Conservation (phyloP, 2,113 vertebrate genomes). For the Tychaedon coryphoeus region DNA sequence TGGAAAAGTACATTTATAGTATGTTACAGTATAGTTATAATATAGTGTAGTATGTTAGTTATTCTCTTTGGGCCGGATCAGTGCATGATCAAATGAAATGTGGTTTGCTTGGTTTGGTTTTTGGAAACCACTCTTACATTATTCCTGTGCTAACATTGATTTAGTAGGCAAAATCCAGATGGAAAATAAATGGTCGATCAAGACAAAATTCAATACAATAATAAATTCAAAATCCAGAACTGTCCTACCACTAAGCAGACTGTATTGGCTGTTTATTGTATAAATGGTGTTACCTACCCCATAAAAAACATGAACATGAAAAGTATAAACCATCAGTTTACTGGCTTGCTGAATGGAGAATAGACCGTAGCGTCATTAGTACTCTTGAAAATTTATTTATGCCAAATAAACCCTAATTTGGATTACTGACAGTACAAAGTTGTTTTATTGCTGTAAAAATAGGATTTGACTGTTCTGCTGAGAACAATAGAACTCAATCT, state of each 20-base stretch:
- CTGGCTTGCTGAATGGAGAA: background rate
- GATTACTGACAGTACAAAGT: background rate
- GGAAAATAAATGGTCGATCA: background rate
- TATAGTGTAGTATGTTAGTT: background rate
- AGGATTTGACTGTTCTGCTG: constrained; percentile 1
- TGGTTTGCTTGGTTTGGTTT: background rate
- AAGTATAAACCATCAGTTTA: background rate
- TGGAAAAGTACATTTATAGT: background rate
- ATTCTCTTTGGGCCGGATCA: background rate
- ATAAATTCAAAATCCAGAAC: background rate
- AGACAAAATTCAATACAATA: background rate
- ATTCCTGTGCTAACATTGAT: background rate
- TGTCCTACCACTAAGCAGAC: background rate
- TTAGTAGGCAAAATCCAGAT: background rate
- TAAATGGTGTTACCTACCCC: background rate
- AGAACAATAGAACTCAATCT: background rate
- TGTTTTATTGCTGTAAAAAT: background rate
- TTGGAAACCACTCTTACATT: background rate
- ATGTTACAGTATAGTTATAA: background rate
- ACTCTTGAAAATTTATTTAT: background rate
- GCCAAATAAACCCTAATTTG: background rate
- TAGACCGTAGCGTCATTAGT: background rate
- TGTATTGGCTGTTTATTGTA: background rate
- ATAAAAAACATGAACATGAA: background rate
- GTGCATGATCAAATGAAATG: background rate